These are phyloP conservation scores for Lonchura striata DNA, from an alignment of 2,113 vertebrate species.

Conservation along the genomic window DNA sequence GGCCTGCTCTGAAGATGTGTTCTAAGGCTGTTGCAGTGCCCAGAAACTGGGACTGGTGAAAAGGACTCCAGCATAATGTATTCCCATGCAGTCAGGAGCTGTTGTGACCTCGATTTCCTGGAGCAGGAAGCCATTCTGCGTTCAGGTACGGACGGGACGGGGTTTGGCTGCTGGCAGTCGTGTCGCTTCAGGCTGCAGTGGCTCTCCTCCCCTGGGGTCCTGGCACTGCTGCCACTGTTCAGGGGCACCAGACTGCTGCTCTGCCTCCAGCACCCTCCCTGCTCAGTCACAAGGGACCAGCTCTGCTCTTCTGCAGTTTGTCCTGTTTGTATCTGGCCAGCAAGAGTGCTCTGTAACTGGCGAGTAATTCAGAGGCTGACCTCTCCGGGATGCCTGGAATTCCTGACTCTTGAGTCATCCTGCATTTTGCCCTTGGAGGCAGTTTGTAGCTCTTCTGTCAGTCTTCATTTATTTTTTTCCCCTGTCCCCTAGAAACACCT, in stretches of 20 bases:
- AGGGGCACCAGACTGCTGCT: not conserved
- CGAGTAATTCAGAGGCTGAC: not conserved
- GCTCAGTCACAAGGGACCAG: accelerated
- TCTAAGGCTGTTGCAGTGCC: not conserved
- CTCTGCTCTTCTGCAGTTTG: not conserved
- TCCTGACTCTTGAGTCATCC: not conserved
- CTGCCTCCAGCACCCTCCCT: not conserved
- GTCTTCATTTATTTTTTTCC: not conserved
- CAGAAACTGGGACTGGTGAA: not conserved
- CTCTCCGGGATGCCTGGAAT: not conserved
- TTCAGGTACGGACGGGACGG: not conserved
- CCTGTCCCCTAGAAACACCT: not conserved
- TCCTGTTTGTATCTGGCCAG: not conserved
- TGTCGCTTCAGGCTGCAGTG: not conserved
- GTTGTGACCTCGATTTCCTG: not conserved
- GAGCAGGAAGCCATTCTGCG: not conserved
- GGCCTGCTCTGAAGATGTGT: not conserved
- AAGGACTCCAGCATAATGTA: not conserved
- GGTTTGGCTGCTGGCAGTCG: accelerated
- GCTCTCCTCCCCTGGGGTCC: not conserved
- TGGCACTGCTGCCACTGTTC: not conserved
- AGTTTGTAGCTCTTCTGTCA: not conserved
- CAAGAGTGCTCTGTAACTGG: accelerated
- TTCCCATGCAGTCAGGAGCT: not conserved
- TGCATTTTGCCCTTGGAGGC: not conserved